phyloP scores from a whole-genome alignment of 1,140 invertebrate genomes.

The Ylistrum balloti region DNA sequence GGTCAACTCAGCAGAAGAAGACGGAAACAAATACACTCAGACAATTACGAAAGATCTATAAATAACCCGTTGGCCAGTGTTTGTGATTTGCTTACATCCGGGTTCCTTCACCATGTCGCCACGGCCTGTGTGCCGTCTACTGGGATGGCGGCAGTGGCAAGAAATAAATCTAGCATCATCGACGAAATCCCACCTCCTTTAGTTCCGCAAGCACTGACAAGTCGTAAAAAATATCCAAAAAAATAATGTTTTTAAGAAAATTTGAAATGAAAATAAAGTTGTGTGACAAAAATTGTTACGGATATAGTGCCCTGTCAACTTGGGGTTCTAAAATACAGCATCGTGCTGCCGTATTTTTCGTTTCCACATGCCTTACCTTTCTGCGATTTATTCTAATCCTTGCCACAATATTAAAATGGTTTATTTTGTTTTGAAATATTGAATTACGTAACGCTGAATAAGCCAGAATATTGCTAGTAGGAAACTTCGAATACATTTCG shows the following conservation, averaged over 20 bases:
- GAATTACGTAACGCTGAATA: not conserved
- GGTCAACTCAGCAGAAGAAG: no score
- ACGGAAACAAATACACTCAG: no score
- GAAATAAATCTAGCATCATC: slow-evolving; percentile 16
- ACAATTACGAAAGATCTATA: not conserved
- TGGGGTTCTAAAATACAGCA: not conserved
- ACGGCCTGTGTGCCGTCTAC: not conserved
- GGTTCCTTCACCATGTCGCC: not conserved
- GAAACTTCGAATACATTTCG: slow-evolving; percentile 6
- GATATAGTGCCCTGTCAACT: not conserved
- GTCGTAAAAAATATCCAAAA: not conserved
- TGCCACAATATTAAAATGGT: not conserved
- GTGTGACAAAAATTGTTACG: not conserved
- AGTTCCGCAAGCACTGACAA: not conserved
- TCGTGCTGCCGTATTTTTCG: not conserved
- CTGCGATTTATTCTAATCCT: not conserved
- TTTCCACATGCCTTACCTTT: slow-evolving; percentile 13
- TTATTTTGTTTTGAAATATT: not conserved
- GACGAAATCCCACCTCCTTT: not conserved
- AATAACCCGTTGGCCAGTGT: not conserved
- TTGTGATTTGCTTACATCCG: not conserved
- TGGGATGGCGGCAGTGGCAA: not conserved
- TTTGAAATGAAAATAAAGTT: not conserved
- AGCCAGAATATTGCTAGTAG: not conserved
- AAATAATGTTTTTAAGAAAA: slow-evolving; percentile 9